These are phyloP conservation scores for Aix galericulata DNA, from an alignment of 2,113 vertebrate species.

Conservation along the genomic window DNA sequence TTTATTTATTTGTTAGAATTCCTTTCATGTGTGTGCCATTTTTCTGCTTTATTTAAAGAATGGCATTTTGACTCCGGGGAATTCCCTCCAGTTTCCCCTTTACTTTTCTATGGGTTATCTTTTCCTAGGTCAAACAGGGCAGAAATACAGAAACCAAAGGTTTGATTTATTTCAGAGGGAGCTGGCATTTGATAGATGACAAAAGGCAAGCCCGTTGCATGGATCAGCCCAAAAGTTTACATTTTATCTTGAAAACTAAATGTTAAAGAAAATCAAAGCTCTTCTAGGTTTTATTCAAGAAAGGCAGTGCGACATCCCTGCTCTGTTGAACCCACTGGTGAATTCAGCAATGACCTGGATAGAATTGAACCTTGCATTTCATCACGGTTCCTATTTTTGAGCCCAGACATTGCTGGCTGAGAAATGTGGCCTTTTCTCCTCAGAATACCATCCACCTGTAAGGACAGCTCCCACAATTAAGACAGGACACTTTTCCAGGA, in stretches of 20 bases:
- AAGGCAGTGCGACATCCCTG: not conserved
- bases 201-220: not conserved
- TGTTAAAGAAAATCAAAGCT: not conserved
- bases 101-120: not conserved
- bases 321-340: not conserved
- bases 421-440: not conserved
- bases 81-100: not conserved
- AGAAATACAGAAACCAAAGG: not conserved
- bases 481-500: not conserved
- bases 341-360: not conserved
- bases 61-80: not conserved
- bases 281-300: fast-evolving
- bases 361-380: not conserved
- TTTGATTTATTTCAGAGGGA: not conserved
- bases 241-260: not conserved
- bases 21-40: not conserved
- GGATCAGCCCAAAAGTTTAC: not conserved
- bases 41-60: not conserved
- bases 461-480: not conserved
- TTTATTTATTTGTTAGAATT: not conserved
- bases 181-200: not conserved
- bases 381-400: not conserved
- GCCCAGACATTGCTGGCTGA: not conserved
- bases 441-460: not conserved
- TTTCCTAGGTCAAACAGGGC: not conserved